phyloP scores from a whole-genome alignment of 37 sponge, comb jelly and placozoan species.

The Spongilla lacustris region DNA sequence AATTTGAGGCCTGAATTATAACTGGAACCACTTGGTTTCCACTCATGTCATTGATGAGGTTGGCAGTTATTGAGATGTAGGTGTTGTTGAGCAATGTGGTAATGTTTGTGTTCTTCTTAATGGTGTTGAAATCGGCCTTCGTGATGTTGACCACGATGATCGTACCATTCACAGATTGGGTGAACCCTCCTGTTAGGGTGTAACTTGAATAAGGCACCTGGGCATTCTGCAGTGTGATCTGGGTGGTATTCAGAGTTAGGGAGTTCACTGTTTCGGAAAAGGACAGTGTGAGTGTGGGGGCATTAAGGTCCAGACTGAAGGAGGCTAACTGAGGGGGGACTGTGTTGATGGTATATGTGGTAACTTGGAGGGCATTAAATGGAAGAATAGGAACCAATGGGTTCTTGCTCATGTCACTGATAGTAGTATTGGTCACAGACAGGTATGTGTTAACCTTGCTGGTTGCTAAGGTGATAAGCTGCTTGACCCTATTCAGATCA shows the following conservation, averaged over 20 bases:
- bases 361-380: constrained; percentile 39
- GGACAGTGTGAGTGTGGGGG: constrained; percentile 67
- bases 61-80: constrained; percentile 67
- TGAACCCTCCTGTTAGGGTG: constrained; percentile 70
- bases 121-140: constrained; percentile 70
- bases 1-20: constrained; percentile 48
- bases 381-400: constrained; percentile 43
- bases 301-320: constrained; percentile 82
- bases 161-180: constrained; percentile 64
- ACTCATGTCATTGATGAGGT: constrained; percentile 84
- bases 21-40: constrained; percentile 64
- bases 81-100: constrained; percentile 68
- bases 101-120: constrained; percentile 85
- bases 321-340: constrained; percentile 51
- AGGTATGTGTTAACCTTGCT: constrained; percentile 53
- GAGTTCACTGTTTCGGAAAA: constrained; percentile 89
- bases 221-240: constrained; percentile 77
- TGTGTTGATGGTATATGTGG: constrained; percentile 46
- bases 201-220: constrained; percentile 48
- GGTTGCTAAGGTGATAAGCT: constrained; percentile 56
- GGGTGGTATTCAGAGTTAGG: constrained; percentile 42
- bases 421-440: constrained; percentile 55
- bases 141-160: constrained; percentile 79
- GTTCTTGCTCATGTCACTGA: constrained; percentile 76
- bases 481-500: constrained; percentile 78